Percentiles rank a stretch among this genome's conserved stretches.
phyloP scores from a whole-genome alignment of 2,888 invertebrate species.

The Limenitis camilla region DNA sequence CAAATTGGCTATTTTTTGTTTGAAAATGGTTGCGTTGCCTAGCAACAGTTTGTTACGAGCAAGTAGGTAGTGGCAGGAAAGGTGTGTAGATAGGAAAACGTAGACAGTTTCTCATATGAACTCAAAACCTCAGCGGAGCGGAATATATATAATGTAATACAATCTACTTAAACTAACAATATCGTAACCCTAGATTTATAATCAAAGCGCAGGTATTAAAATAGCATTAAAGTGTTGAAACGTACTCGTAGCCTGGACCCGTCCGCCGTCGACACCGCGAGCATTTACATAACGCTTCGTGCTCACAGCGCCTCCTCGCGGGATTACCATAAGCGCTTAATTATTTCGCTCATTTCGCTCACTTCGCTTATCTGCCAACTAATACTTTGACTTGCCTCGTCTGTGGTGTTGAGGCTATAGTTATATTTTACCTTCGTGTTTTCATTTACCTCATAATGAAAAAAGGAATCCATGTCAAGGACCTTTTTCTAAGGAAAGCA shows the following conservation, averaged over 20 bases:
- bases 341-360: conserved; percentile 18
- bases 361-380: conserved; percentile 23
- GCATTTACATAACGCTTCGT: conserved; percentile 20
- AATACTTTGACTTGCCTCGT: conserved; percentile 21
- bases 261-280: conserved; percentile 9
- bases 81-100: too few relatives aligned
- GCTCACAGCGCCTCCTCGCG: conserved; percentile 15
- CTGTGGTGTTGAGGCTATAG: conserved; percentile 15
- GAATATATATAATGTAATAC: too few relatives aligned
- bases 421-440: conserved; percentile 19
- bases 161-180: too few relatives aligned
- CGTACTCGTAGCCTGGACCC: conserved; percentile 2
- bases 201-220: conserved; percentile 8
- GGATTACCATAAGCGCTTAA: conserved; percentile 25
- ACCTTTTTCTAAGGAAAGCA: too few relatives aligned
- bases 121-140: too few relatives aligned
- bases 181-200: background rate
- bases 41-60: too few relatives aligned
- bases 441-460: too few relatives aligned
- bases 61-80: too few relatives aligned
- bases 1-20: too few relatives aligned
- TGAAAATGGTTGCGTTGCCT: too few relatives aligned
- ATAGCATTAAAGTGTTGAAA: conserved; percentile 13
- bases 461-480: too few relatives aligned
- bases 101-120: too few relatives aligned